Evolutionary conservation across 1,140 invertebrate species (phyloP).

Genomic region (Drosophila obscura): DNA sequence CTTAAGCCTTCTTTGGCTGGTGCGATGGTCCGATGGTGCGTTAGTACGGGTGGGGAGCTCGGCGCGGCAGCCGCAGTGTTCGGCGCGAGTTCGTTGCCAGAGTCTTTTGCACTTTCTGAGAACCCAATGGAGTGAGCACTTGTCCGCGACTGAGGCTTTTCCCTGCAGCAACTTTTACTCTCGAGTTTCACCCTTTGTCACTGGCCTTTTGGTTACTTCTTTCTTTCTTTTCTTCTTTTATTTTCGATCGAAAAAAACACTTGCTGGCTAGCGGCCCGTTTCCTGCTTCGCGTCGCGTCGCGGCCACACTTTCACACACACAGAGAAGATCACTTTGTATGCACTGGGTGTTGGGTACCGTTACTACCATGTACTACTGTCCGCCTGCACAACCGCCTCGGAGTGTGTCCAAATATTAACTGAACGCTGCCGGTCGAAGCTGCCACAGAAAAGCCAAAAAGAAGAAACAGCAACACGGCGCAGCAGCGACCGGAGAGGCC

Average conservation of each 20-base stretch:
- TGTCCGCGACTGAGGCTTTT: constrained; percentile 22
- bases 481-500: constrained; percentile 7
- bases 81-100: constrained; percentile 46
- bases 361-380: constrained; percentile 35
- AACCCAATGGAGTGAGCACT: constrained; percentile 34
- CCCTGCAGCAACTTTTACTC: constrained; percentile 14
- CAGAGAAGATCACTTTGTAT: constrained; percentile 31
- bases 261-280: constrained; percentile 17
- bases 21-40: constrained; percentile 1
- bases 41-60: background rate
- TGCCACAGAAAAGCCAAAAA: constrained; percentile 79
- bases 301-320: constrained; percentile 30
- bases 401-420: constrained; percentile 78
- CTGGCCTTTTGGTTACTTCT: constrained; percentile 15
- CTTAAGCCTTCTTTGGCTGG: constrained; percentile 22
- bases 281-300: constrained; percentile 14
- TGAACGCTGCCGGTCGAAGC: constrained; percentile 72
- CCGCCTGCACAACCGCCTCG: constrained; percentile 66
- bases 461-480: constrained; percentile 42
- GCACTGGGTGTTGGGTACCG: constrained; percentile 48
- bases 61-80: constrained; percentile 11
- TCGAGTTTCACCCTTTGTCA: constrained; percentile 45
- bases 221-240: constrained; percentile 3
- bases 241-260: constrained; percentile 34
- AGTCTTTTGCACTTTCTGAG: constrained; percentile 50